These are phyloP conservation scores for Elysia crispata DNA, from an alignment of 2,888 invertebrate species.

Conservation along the genomic window DNA sequence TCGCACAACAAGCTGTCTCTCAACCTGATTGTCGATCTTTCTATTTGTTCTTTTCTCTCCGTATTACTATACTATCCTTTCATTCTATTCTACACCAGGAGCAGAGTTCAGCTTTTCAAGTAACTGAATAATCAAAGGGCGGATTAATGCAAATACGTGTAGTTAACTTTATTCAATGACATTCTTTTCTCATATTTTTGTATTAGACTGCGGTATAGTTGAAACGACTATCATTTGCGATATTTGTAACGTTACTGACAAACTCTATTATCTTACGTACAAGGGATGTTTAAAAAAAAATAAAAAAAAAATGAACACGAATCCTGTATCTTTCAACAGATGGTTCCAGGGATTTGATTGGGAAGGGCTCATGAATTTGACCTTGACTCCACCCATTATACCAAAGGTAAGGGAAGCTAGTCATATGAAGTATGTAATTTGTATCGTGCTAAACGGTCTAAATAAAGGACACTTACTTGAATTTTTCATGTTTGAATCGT, in stretches of 20 bases:
- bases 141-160: too few species aligned
- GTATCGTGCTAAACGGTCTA: neutral
- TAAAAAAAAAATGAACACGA: too few species aligned
- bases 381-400: constrained; percentile 69
- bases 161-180: neutral
- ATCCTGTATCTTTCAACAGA: constrained; percentile 78
- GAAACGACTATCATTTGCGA: too few species aligned
- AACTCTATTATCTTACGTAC: too few species aligned
- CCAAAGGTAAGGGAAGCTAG: constrained; percentile 64
- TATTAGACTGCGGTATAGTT: too few species aligned
- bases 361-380: constrained; percentile 81
- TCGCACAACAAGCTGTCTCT: neutral
- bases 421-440: neutral
- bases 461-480: too few species aligned
- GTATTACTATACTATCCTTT: neutral
- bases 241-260: too few species aligned
- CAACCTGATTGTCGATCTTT: neutral
- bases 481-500: too few species aligned
- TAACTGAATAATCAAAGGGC: too few species aligned
- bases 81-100: too few species aligned
- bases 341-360: constrained; percentile 96
- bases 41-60: neutral
- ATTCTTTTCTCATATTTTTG: neutral
- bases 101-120: too few species aligned
- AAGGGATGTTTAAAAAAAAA: too few species aligned